Conservation (phyloP, 2,797 vertebrate species). For the Oreochromis grahami region DNA sequence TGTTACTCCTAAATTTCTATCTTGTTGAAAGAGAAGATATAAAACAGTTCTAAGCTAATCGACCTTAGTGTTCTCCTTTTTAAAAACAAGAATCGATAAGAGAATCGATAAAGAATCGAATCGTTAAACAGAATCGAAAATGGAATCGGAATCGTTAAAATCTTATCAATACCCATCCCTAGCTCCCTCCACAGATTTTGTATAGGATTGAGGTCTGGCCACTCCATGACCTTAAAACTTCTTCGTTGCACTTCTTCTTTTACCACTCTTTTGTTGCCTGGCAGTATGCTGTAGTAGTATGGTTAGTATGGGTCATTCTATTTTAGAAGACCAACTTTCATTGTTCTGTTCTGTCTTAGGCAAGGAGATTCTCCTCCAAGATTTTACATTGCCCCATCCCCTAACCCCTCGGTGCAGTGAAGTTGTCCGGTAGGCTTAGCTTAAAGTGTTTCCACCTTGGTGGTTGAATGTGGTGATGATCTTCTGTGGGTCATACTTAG, state of each 20-base stretch:
- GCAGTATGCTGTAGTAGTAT: background rate
- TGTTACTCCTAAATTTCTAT: too few species aligned
- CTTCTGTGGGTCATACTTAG: background rate
- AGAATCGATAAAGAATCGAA: too few species aligned
- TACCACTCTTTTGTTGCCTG: accelerated
- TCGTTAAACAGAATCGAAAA: too few species aligned
- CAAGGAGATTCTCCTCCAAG: background rate
- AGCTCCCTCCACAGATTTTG: background rate
- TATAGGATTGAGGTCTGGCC: background rate
- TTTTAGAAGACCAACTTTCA: background rate
- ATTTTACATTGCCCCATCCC: background rate
- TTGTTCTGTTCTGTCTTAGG: background rate
- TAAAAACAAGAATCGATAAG: too few species aligned
- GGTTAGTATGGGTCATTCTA: background rate
- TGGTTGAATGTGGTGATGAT: background rate
- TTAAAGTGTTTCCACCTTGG: background rate
- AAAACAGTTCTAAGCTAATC: too few species aligned
- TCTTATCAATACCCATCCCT: too few species aligned
- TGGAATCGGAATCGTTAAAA: too few species aligned
- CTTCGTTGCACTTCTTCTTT: background rate
- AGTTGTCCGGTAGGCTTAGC: accelerated
- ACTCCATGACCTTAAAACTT: background rate
- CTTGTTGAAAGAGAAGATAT: too few species aligned
- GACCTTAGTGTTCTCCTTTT: too few species aligned
- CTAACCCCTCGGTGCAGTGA: background rate